Conservation (phyloP, 1,140 invertebrate species). For the Pseudobourletiella spinata region DNA sequence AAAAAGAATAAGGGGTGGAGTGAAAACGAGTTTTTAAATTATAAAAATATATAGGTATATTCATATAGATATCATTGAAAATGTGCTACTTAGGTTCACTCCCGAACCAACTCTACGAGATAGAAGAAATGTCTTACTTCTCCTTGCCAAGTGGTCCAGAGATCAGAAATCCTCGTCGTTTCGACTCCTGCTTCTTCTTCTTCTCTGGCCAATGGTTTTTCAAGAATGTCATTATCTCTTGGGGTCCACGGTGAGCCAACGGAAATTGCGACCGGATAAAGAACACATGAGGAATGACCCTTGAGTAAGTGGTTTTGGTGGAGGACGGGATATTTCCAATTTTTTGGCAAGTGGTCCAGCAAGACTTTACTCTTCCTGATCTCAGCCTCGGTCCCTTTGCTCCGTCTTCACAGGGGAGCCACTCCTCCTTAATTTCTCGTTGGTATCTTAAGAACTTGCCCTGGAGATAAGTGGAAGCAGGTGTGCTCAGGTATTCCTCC, state of each 20-base stretch:
- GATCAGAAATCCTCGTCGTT: too few relatives aligned
- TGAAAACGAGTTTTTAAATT: too few relatives aligned
- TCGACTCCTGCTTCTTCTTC: too few relatives aligned
- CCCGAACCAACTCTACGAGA: too few relatives aligned
- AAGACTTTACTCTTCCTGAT: too few relatives aligned
- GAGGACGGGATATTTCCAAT: neutral
- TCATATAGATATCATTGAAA: too few relatives aligned
- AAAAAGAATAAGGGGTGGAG: too few relatives aligned
- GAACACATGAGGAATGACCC: neutral
- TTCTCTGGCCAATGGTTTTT: too few relatives aligned
- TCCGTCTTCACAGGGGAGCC: slow-evolving; percentile 14
- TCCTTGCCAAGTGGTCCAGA: neutral
- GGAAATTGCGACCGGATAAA: neutral
- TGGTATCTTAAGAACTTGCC: slow-evolving; percentile 33
- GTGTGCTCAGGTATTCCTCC: slow-evolving; percentile 3
- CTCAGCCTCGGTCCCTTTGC: slow-evolving; percentile 12
- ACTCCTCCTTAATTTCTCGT: slow-evolving; percentile 30
- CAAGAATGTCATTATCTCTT: neutral
- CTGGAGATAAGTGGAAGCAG: slow-evolving; percentile 26
- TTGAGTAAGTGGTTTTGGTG: neutral
- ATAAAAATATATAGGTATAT: too few relatives aligned
- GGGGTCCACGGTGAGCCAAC: neutral
- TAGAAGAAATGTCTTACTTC: too few relatives aligned
- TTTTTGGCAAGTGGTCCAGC: slow-evolving; percentile 22
- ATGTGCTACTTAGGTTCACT: too few relatives aligned